phyloP scores from a whole-genome alignment of 37 sponge, comb jelly and placozoan genomes.

The Chondrosia reniformis region DNA sequence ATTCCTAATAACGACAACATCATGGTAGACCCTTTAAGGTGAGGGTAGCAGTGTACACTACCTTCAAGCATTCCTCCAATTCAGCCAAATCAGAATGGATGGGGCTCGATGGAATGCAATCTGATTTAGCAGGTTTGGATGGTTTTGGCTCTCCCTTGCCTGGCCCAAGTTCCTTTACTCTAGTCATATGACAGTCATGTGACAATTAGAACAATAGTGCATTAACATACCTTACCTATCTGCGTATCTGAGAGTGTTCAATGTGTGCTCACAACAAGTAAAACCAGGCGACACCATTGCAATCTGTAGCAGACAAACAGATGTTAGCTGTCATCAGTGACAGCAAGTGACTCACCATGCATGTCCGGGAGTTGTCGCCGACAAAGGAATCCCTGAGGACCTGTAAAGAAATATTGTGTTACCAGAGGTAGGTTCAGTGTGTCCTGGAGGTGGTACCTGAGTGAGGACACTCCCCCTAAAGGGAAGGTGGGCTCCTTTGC shows the following conservation, averaged over 20 bases:
- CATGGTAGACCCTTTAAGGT: no score
- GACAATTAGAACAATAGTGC: no score
- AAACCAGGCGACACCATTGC: slow-evolving; percentile 96
- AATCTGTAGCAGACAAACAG: slow-evolving; percentile 49
- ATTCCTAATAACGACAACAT: no score
- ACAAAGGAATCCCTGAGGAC: slow-evolving; percentile 96
- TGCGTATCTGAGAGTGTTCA: slow-evolving; percentile 97
- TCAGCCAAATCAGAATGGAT: no score
- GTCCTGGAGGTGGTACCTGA: slow-evolving; percentile 44
- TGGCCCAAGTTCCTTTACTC: slow-evolving; percentile 32
- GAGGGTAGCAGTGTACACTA: no score
- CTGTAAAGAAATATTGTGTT: slow-evolving; percentile 28
- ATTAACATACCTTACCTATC: slow-evolving; percentile 74
- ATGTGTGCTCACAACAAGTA: slow-evolving; percentile 89
- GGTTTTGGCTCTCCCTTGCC: no score
- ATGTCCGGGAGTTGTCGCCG: slow-evolving; percentile 92
- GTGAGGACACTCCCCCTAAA: slow-evolving; percentile 97
- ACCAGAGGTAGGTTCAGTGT: no score
- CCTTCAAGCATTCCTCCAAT: no score
- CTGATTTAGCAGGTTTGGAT: no score
- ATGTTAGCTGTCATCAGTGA: neutral
- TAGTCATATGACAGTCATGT: no score
- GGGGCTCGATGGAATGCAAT: no score
- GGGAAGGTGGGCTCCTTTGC: slow-evolving; percentile 88
- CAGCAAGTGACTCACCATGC: slow-evolving; percentile 74